Percentiles rank a stretch among this genome's conserved stretches.
These are phyloP conservation scores for Tarsius wallacei DNA, from an alignment of 2,797 vertebrate species.

Conservation along the genomic window DNA sequence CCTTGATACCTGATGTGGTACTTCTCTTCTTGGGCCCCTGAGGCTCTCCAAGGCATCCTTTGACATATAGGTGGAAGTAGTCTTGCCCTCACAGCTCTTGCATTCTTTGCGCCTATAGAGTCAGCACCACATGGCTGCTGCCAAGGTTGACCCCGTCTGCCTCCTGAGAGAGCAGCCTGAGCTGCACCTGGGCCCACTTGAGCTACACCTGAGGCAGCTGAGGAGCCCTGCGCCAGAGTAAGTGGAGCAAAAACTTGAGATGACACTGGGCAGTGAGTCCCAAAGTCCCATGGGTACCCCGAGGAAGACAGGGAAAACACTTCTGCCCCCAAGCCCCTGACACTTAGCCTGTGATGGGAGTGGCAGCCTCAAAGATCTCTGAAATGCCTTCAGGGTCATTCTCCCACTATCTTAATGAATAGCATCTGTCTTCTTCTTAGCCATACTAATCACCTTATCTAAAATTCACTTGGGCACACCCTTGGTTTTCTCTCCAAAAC, in stretches of 20 bases:
- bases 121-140: not conserved
- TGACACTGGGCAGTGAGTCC: not conserved
- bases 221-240: not conserved
- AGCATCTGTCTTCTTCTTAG: not conserved
- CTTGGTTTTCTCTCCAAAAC: not conserved
- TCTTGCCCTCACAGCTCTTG: not conserved
- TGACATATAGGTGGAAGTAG: not conserved
- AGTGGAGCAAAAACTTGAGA: not conserved
- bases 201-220: not conserved
- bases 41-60: not conserved
- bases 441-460: not conserved
- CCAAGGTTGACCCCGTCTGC: not conserved
- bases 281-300: not conserved
- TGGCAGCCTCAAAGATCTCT: not conserved
- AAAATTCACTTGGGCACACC: not conserved
- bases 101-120: not conserved
- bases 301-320: not conserved
- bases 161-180: not conserved
- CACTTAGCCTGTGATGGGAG: not conserved
- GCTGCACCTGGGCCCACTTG: not conserved
- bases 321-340: not conserved
- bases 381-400: not conserved
- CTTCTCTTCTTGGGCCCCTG: not conserved
- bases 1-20: not conserved
- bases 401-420: not conserved